Conservation (phyloP, 2,888 invertebrate species). For the Argyresthia goedartella region DNA sequence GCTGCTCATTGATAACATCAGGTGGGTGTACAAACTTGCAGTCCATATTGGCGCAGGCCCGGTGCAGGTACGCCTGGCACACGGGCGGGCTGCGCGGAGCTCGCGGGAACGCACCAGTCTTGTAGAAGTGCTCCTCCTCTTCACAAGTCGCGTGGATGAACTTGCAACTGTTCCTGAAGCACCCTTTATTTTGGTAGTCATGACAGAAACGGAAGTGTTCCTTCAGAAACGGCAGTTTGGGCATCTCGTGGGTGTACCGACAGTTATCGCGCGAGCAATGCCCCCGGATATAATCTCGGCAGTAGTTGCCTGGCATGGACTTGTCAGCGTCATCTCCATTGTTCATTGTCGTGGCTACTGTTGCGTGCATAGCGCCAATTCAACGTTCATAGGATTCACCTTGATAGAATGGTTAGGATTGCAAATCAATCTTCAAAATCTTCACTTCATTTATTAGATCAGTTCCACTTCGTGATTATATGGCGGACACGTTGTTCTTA, state of each 20-base stretch:
- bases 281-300: conserved; percentile 64
- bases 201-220: conserved; percentile 68
- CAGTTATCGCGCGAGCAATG: conserved; percentile 68
- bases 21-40: conserved; percentile 42
- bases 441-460: no score
- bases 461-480: no score
- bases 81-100: conserved; percentile 48
- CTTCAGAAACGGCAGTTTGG: conserved; percentile 40
- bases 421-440: no score
- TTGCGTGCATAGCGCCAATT: conserved; percentile 17
- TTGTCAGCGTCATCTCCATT: conserved; percentile 35
- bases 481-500: no score
- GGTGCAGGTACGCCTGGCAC: conserved; percentile 74
- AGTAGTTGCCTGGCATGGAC: conserved; percentile 30
- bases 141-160: conserved; percentile 78
- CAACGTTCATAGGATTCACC: no score
- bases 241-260: conserved; percentile 50
- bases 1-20: conserved; percentile 30
- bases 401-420: no score
- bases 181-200: conserved; percentile 78
- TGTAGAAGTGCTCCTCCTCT: conserved; percentile 78
- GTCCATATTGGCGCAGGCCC: conserved; percentile 66
- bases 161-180: conserved; percentile 73
- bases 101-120: conserved; percentile 72
- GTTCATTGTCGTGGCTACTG: conserved; percentile 26